phyloP scores from a whole-genome alignment of 2,888 invertebrate species.

The Mythimna vitellina region DNA sequence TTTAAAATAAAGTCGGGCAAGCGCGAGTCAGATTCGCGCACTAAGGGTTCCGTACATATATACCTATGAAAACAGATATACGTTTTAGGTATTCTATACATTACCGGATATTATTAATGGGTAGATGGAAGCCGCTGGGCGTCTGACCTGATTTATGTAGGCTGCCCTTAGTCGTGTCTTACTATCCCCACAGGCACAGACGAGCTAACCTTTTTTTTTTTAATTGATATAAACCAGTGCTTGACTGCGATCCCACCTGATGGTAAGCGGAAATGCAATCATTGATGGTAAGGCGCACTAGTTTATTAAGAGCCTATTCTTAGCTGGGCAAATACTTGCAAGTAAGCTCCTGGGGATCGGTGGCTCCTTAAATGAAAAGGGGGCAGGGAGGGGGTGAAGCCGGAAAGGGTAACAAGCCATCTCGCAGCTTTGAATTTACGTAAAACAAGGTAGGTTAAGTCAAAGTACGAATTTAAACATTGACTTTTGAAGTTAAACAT shows the following conservation, averaged over 20 bases:
- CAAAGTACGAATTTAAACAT: slow-evolving; percentile 42
- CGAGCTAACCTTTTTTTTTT: slow-evolving; percentile 38
- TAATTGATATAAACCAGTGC: too few relatives aligned
- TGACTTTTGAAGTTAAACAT: slow-evolving; percentile 34
- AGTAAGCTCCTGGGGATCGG: slow-evolving; percentile 29
- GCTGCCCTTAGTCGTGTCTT: slow-evolving; percentile 26
- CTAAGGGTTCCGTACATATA: too few relatives aligned
- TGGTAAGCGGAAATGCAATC: too few relatives aligned
- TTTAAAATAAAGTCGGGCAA: too few relatives aligned
- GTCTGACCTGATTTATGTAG: slow-evolving; percentile 44
- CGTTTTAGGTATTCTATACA: too few relatives aligned
- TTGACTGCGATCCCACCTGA: too few relatives aligned
- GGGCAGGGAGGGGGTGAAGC: slow-evolving; percentile 24
- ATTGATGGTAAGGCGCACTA: too few relatives aligned
- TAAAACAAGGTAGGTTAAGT: slow-evolving; percentile 44
- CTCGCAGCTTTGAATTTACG: slow-evolving; percentile 43
- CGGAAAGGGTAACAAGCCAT: slow-evolving; percentile 31
- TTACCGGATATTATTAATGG: slow-evolving; percentile 8
- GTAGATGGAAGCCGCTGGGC: slow-evolving; percentile 19
- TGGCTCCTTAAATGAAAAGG: slow-evolving; percentile 42
- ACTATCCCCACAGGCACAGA: slow-evolving; percentile 38
- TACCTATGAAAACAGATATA: too few relatives aligned
- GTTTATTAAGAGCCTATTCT: slow-evolving; percentile 49
- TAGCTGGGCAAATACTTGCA: slow-evolving; percentile 45
- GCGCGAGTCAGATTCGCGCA: too few relatives aligned